phyloP scores from a whole-genome alignment of 2,113 vertebrate genomes.

The Crotalus viridis region DNA sequence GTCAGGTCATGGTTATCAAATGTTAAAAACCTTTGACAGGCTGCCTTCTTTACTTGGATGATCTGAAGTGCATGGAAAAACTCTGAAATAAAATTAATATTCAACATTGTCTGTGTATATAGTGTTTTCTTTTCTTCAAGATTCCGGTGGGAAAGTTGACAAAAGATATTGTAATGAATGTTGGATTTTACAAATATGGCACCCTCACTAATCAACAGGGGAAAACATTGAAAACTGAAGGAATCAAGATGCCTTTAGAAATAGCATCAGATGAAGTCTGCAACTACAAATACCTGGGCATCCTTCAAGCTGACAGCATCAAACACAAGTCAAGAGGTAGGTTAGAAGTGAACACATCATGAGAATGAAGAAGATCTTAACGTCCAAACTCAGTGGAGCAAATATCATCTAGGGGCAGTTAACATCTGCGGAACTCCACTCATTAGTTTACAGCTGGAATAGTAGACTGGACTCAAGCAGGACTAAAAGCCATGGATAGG shows the following conservation, averaged over 20 bases:
- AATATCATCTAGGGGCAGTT: too few relatives aligned
- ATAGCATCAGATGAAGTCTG: not conserved
- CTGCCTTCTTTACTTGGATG: not conserved
- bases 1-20: too few relatives aligned
- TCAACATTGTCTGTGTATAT: not conserved
- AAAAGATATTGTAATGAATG: not conserved
- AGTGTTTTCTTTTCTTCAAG: not conserved
- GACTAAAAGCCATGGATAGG: not conserved
- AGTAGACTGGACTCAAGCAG: too few relatives aligned
- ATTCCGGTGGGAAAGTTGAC: too few relatives aligned
- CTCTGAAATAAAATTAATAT: not conserved
- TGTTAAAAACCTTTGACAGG: too few relatives aligned
- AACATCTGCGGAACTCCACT: too few relatives aligned
- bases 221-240: not conserved
- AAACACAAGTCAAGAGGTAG: not conserved
- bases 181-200: not conserved
- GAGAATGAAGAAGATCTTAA: too few relatives aligned
- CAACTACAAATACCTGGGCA: too few relatives aligned
- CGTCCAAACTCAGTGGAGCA: too few relatives aligned
- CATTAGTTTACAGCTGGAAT: too few relatives aligned
- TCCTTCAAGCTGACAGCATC: not conserved
- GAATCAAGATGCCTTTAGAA: not conserved
- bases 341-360: not conserved
- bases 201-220: not conserved
- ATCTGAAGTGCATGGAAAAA: not conserved